phyloP scores from a whole-genome alignment of 1,140 invertebrate genomes.

The Eumaeus atala region DNA sequence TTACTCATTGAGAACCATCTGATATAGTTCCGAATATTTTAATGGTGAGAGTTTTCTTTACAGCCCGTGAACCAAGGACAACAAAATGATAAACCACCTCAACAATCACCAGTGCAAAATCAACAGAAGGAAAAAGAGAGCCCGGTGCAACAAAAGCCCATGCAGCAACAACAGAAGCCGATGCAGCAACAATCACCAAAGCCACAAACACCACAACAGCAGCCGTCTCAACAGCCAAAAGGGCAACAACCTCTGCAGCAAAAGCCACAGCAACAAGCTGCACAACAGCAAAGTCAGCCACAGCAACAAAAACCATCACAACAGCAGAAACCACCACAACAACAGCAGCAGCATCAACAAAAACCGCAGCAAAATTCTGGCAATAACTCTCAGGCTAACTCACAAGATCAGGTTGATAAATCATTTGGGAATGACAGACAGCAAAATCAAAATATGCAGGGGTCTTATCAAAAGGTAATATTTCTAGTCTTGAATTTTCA shows the following conservation, averaged over 20 bases:
- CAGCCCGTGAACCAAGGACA: constrained; percentile 1
- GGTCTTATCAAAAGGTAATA: constrained; percentile 35
- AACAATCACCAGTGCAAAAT: neutral
- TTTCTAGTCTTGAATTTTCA: neutral
- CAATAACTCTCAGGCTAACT: constrained; percentile 29
- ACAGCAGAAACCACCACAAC: constrained; percentile 29
- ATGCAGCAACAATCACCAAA: constrained; percentile 24
- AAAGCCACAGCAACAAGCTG: constrained; percentile 24
- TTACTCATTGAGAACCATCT: too few relatives aligned
- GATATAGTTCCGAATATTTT: too few relatives aligned
- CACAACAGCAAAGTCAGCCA: constrained; percentile 27
- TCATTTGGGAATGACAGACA: constrained; percentile 36
- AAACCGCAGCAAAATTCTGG: constrained; percentile 11
- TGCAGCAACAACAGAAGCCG: constrained; percentile 24
- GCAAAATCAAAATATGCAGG: constrained; percentile 38
- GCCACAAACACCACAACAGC: constrained; percentile 27
- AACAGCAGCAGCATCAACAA: constrained; percentile 28
- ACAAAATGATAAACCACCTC: constrained; percentile 6
- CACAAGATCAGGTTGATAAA: constrained; percentile 50
- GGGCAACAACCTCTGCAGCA: constrained; percentile 24
- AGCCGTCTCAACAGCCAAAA: constrained; percentile 24
- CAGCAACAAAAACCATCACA: constrained; percentile 29
- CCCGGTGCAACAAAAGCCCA: constrained; percentile 1
- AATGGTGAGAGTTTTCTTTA: neutral
- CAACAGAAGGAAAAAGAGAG: constrained; percentile 13